Conservation (phyloP, 2,888 invertebrate genomes). For the Mactromeris polynyma region DNA sequence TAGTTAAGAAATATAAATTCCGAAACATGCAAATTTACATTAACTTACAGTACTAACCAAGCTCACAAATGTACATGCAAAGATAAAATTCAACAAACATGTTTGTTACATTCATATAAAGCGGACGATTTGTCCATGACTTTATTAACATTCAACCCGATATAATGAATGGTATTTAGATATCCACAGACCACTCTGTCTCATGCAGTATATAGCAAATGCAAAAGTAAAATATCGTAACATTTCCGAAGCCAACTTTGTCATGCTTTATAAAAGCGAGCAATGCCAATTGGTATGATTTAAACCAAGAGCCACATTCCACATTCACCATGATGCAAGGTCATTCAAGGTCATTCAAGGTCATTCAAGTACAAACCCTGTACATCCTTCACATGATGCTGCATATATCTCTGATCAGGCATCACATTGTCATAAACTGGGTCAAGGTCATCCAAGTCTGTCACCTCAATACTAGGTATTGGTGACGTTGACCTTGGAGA, state of each 20-base stretch:
- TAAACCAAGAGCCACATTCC: background rate
- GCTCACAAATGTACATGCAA: too few species aligned
- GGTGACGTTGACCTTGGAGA: conserved; percentile 47
- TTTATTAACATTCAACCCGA: too few species aligned
- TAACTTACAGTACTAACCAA: too few species aligned
- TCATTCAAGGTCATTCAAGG: conserved; percentile 3
- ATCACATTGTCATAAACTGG: conserved; percentile 66
- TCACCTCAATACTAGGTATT: conserved; percentile 55
- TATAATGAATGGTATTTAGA: too few species aligned
- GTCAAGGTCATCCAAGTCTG: conserved; percentile 51
- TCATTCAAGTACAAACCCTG: conserved; percentile 34
- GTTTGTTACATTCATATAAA: too few species aligned
- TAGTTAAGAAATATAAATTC: too few species aligned
- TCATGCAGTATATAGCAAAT: too few species aligned
- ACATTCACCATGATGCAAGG: conserved; percentile 2
- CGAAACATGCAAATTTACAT: too few species aligned
- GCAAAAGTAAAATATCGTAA: background rate
- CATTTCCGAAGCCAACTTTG: background rate
- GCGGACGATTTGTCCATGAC: too few species aligned
- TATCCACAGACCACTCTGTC: too few species aligned
- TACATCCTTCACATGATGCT: conserved; percentile 28
- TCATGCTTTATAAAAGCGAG: background rate
- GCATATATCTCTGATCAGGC: conserved; percentile 28
- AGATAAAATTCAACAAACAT: too few species aligned
- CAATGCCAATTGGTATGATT: background rate